These are phyloP conservation scores for Alca torda DNA, from an alignment of 2,797 vertebrate genomes.

Conservation along the genomic window DNA sequence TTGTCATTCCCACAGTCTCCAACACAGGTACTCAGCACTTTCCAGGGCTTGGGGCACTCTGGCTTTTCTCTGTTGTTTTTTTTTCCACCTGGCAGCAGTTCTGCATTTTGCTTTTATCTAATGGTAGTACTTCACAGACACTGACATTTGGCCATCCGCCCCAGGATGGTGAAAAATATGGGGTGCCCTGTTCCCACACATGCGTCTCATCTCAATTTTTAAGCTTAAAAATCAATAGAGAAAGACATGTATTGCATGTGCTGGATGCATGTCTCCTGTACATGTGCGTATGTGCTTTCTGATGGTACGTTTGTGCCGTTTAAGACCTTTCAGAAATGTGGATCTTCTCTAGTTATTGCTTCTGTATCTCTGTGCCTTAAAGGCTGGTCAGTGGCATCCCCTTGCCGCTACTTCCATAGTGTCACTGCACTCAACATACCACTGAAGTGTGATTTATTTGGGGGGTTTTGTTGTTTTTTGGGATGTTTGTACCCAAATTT, in stretches of 20 bases:
- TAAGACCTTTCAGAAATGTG: not conserved
- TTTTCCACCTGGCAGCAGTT: not conserved
- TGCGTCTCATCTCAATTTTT: not conserved
- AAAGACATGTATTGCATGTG: accelerated
- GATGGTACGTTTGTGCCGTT: not conserved
- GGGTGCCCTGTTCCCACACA: accelerated
- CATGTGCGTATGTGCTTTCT: accelerated
- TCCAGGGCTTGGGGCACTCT: not conserved
- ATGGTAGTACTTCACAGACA: not conserved
- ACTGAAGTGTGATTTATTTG: not conserved
- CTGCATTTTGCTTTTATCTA: not conserved
- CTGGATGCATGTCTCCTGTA: not conserved
- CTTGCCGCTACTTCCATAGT: not conserved
- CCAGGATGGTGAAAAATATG: not conserved
- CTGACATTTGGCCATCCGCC: not conserved
- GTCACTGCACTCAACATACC: not conserved
- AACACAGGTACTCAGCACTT: slow-evolving; percentile 13
- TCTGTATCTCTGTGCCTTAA: not conserved
- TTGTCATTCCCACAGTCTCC: slow-evolving; percentile 14
- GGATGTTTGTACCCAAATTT: not conserved
- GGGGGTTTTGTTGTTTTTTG: not conserved
- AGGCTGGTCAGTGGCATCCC: not conserved
- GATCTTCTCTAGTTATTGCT: not conserved
- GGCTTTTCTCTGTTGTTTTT: not conserved
- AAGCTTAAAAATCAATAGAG: not conserved